A percentile compares a stretch with the other conserved stretches of the same genome.
phyloP scores from a whole-genome alignment of 2,797 vertebrate genomes.

The Phalanger gymnotis region DNA sequence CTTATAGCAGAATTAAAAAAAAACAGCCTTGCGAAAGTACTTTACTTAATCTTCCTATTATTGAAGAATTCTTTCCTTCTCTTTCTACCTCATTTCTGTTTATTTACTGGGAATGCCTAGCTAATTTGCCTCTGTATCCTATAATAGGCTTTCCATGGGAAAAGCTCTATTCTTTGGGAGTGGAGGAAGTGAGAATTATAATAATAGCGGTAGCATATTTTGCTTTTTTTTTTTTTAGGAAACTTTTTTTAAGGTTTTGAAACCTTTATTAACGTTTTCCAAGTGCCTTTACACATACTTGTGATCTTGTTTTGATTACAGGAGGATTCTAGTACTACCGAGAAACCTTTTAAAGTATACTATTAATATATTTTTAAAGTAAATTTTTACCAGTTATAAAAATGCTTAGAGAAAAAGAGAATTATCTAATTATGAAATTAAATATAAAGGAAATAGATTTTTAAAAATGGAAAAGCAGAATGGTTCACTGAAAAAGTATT shows the following conservation, averaged over 20 bases:
- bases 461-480: no score
- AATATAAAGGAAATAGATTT: not conserved
- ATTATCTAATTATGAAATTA: not conserved
- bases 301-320: not conserved
- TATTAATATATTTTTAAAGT: not conserved
- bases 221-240: not conserved
- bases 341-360: not conserved
- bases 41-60: not conserved
- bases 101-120: not conserved
- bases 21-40: not conserved
- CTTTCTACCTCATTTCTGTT: not conserved
- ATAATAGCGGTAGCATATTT: not conserved
- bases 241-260: not conserved
- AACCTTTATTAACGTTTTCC: not conserved
- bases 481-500: no score
- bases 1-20: not conserved
- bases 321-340: not conserved
- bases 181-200: not conserved
- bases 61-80: slow-evolving; percentile 29
- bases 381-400: not conserved
- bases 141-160: not conserved
- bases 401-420: not conserved
- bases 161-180: not conserved
- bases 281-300: not conserved
- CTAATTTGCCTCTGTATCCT: not conserved